Evolutionary conservation across 2,797 vertebrate species (phyloP), one percentile per base, ranked within the genome.

Genomic region (Phalanger gymnotis): DNA sequence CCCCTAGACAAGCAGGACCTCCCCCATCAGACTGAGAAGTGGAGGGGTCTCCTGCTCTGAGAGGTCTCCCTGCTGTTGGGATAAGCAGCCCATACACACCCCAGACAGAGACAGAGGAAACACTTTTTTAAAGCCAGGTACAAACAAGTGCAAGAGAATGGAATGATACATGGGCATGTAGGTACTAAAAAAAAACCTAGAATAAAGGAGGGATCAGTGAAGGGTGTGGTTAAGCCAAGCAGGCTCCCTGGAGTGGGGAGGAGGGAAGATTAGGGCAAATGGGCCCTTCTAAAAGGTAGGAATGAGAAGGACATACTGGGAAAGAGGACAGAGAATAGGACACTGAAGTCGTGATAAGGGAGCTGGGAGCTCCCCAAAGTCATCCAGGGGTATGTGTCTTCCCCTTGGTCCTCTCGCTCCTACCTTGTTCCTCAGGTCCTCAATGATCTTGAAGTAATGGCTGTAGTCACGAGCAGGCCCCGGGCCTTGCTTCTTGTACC

Each of bases 401-500:
- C 34, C 61, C 61, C 34, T n/a, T n/a, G 34, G 34, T 87, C 73
- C 22, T 87, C 40, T 5, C 3, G 22, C 1, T 31, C 98, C 92
- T 99, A 99, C 99, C 99, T 99, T 99, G 97, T 98, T 99, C 96
- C 98, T 98, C 97, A 99, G 98, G 95, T 99, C 99, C 94, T 98
- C 98, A 6, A 99, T 99, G 95, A 98, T 99, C 97, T 54, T 98
- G 91, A 98, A 95, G 53, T 95, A 99, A 31, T 96, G 98, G 94
- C 99, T 99, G 98, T 99, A 99, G 99, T 99, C 99, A 0, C 98
- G 98, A 90, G 99, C 97, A 0, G 99, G 99, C 22, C 98, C 98
- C 0, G 99, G 99, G 4, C 98, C 99, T 98, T 99, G 99, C 97
- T 99, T 98, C 98, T 98, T 97, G 97, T 99, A 95, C 98, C 99